These are phyloP conservation scores for Bradysia coprophila DNA, from an alignment of 1,140 invertebrate genomes.

Conservation along the genomic window DNA sequence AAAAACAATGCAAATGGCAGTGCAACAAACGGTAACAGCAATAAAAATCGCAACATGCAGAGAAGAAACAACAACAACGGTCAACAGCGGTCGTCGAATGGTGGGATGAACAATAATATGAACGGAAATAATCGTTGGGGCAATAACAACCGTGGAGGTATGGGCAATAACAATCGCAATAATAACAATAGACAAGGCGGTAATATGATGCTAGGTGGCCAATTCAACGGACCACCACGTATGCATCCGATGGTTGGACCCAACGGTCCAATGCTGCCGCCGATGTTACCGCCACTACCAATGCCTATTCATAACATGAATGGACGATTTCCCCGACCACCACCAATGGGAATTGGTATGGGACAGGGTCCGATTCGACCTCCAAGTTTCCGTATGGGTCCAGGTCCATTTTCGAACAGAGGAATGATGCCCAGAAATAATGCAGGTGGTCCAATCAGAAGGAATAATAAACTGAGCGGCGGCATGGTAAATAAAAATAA, in stretches of 20 bases:
- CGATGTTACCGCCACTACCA: slow-evolving; percentile 10
- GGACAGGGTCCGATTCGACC: neutral
- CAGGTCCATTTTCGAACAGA: neutral
- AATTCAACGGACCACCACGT: neutral
- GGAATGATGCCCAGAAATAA: neutral
- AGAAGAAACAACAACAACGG: neutral
- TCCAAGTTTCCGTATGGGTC: neutral
- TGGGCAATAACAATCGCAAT: neutral
- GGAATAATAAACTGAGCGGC: neutral
- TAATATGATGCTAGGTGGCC: neutral
- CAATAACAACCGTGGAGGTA: neutral
- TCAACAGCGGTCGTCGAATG: neutral
- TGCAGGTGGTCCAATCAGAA: neutral
- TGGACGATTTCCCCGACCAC: slow-evolving; percentile 4
- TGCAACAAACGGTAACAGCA: neutral
- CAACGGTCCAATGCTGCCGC: slow-evolving; percentile 6
- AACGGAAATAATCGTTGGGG: neutral
- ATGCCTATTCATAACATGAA: neutral
- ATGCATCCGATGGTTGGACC: neutral
- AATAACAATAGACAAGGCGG: neutral
- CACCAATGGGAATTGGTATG: slow-evolving; percentile 5
- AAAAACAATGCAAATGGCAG: neutral
- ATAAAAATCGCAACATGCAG: neutral
- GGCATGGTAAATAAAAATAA: neutral
- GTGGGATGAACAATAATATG: neutral